Percentiles rank a stretch among this genome's conserved stretches.
These are phyloP conservation scores for Dicentrarchus labrax DNA, from an alignment of 2,113 vertebrate genomes.

Conservation along the genomic window DNA sequence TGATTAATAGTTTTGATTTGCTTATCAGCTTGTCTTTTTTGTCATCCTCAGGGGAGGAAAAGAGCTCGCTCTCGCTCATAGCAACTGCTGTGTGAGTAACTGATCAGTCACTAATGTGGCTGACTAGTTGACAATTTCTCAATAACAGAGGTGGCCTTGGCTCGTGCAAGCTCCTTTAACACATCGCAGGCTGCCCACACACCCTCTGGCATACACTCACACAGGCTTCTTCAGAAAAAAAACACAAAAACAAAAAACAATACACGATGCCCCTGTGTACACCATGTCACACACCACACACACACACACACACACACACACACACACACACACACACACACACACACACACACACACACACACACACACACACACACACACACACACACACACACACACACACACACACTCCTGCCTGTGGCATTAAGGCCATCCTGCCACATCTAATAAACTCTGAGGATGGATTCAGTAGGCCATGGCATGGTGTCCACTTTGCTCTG, in stretches of 20 bases:
- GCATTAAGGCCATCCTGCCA: conserved; percentile 82
- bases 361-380: conserved; percentile 32
- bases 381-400: conserved; percentile 39
- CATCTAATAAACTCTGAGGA: conserved; percentile 78
- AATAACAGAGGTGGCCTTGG: conserved; percentile 57
- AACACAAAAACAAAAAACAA: neutral
- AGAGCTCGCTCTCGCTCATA: conserved; percentile 10
- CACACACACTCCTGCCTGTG: conserved; percentile 47
- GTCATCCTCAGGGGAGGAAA: conserved; percentile 41
- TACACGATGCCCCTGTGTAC: conserved; percentile 20
- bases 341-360: conserved; percentile 37
- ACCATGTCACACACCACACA: conserved; percentile 20
- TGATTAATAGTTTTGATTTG: conserved; percentile 50
- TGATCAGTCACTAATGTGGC: conserved; percentile 54
- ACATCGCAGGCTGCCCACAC: conserved; percentile 62
- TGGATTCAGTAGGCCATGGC: conserved; percentile 76
- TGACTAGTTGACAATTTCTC: conserved; percentile 69
- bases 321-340: conserved; percentile 34
- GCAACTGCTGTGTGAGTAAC: conserved; percentile 6
- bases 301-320: conserved; percentile 38
- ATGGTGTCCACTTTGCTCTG: conserved; percentile 73
- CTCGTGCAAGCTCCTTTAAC: conserved; percentile 50
- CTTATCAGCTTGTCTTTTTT: conserved; percentile 42
- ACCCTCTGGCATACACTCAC: conserved; percentile 57
- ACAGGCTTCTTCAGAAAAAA: conserved; percentile 21